Evolutionary conservation across 2,888 invertebrate genomes (phyloP), one percentile per base, ranked within the genome.

Genomic region (Tribolium freemani): DNA sequence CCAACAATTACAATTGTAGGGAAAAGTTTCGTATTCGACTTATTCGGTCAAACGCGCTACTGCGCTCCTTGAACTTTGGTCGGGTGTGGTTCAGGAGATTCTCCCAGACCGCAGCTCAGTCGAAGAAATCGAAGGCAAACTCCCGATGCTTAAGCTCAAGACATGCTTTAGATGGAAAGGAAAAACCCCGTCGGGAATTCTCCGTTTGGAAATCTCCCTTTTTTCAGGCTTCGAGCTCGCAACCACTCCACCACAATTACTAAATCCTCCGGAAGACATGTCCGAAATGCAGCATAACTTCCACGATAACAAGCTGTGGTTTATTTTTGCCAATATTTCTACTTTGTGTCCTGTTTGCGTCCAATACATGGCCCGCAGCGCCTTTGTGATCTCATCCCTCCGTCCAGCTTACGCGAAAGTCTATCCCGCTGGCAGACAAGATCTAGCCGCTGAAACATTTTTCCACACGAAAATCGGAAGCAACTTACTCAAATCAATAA

Each of bases 81-180:
- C 91, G 0, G 90, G 89, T 1, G 90, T 91, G 0, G 89, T 90
- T 66, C 90, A 91, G 81, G 92, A 91, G 81, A 90, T 91, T 61
- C 86, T 89, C 11, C 90, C 91, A 0, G 90, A 91, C 75, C 86
- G 90, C 68, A 91, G 90, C 79, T 91, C 90, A 44, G 88, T 91
- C 30, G 91, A 90, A 80, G 91, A 91, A 77, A 85, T 91, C 26
- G 91, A 91, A 85, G 91, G 91, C 16, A 91, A 91, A 80, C 84
- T 90, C 2, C 91, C 91, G 0, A 89, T 90, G n/a, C 84, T 92
- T 26, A 90, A 90, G 72, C 88, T 91, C 31, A 90, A 90, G 79
- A 90, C 90, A 1, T 92, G 91, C 77, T 91, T 91, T 85, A 90
- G 90, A 63, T 91, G 91, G 91, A 91, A 91, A 85, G 89, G 89